Base-by-base conservation (phyloP, 1,140 invertebrate species). In the Drosophila orena region DNA sequence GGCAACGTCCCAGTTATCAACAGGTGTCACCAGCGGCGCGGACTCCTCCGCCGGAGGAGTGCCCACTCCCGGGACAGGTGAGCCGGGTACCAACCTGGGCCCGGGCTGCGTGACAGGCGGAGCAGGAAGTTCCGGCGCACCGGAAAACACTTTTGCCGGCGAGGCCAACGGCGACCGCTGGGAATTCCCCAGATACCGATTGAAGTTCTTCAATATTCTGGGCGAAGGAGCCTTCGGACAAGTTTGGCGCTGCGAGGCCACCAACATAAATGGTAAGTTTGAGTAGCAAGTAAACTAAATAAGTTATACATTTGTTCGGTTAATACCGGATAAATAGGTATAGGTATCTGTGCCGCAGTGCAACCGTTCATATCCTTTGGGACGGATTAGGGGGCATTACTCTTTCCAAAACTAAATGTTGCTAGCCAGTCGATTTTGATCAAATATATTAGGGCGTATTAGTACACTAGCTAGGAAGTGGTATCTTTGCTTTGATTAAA, bases 211-310 rank as follows among this genome's bases (percentile, higher is more conserved):
- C 84, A 96, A 96, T 74, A 97, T 98, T 47, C 94, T 98, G 1
- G 97, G 97, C 1, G 97, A 98, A 94, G 98, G 98, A 12, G 98
- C 97, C 73, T 98, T 98, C 75, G 98, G 97, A 0, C 97, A 98
- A 93, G 97, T 98, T 4, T 98, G 97, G 96, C 95, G 96, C 68
- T 97, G 96, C 52, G 96, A 97, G 86, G 97, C 96, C 6, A 92
- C 94, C 3, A 96, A 97, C 72, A 96, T 97, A 57, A 95, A 96
- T 80, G 95, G 96, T 94, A 92, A 93, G 92, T 62, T 42, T 22
- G 7, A 20, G 8, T 20, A 0, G 4, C 3, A 15, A 4, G 4
- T 0, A 20, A 20, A 12, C 3, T 10, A 38, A 14, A 14, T 14
- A 14, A 14, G 37, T 14, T 46, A 24, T 24, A 24, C 24, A 24